Evolutionary conservation across 2,113 vertebrate species (phyloP), one percentile per base, ranked within the genome.

Genomic region (Nothoprocta perdicaria): DNA sequence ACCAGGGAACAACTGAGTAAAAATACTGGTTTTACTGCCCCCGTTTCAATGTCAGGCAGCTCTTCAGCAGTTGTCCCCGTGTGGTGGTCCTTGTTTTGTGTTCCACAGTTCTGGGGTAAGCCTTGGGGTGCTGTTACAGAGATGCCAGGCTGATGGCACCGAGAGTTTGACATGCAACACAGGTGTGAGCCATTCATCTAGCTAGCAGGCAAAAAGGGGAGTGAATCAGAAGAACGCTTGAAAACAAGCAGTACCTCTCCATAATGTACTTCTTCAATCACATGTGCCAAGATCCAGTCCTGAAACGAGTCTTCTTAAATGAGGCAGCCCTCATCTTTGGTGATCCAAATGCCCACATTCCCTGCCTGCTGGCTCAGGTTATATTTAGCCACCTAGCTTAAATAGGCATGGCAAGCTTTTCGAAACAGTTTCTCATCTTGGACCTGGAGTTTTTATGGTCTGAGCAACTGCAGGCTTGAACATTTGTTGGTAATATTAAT

Each of bases 311-410:
- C 5, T 80, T 81, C 91, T 91, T 22, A 86, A 93, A 86, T 89
- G 87, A 94, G 83, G 78, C 95, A 93, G 82, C 85, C 89, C 66
- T 96, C 94, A 79, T 92, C 94, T 91, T 27, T 90, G 89, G 90
- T 89, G 92, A 94, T 92, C 94, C 93, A 90, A 96, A 76, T 94
- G 91, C 92, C 95, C 95, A 87, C 92, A 92, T 96, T 96, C 95
- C 53, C 82, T 94, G 95, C 95, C 94, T 95, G 93, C 93, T 96
- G 95, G 94, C 94, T 92, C 87, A 90, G 90, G 92, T 94, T 94
- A 95, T 93, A 95, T 96, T 94, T 94, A 93, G 86, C 84, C 53
- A 58, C 90, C 91, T 95, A 83, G 95, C 95, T 95, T 94, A 94
- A 93, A 96, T 86, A 95, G 92, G 69, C 93, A 90, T 81, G 81